Percentiles rank a stretch among this genome's conserved stretches.
phyloP scores from a whole-genome alignment of 2,888 invertebrate species.

The Clusia tigrina region DNA sequence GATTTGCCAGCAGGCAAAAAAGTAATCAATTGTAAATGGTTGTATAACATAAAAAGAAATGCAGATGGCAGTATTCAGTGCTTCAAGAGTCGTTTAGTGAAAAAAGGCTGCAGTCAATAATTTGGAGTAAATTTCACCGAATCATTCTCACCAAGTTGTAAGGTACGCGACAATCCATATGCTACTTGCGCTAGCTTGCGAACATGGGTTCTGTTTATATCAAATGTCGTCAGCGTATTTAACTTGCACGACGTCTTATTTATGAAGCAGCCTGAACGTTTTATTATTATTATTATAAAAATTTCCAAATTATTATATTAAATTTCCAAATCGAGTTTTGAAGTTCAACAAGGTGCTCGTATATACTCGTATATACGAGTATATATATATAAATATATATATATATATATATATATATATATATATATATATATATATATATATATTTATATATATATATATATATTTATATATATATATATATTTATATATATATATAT shows the following conservation, averaged over 20 bases:
- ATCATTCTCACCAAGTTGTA: constrained; percentile 37
- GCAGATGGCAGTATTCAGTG: constrained; percentile 29
- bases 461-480: too few species aligned
- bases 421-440: too few species aligned
- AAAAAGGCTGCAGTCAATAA: constrained; percentile 34
- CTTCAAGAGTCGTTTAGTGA: constrained; percentile 32
- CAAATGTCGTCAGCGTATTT: constrained; percentile 40
- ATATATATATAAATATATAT: too few species aligned
- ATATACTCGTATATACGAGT: too few species aligned
- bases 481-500: too few species aligned
- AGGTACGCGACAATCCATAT: constrained; percentile 35
- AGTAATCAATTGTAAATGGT: constrained; percentile 36
- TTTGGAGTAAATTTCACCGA: constrained; percentile 33
- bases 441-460: too few species aligned
- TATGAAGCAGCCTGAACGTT: constrained; percentile 33
- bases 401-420: too few species aligned
- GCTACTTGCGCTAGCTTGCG: constrained; percentile 36
- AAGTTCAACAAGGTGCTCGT: constrained; percentile 36
- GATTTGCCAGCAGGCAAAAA: constrained; percentile 23
- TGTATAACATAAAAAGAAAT: constrained; percentile 31
- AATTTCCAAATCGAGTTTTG: constrained; percentile 22
- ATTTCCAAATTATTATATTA: constrained; percentile 22
- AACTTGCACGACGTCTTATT: constrained; percentile 33
- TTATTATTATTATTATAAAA: too few species aligned
- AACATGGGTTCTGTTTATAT: constrained; percentile 34